Evolutionary conservation across 1,140 invertebrate species (phyloP), one percentile per base, ranked within the genome.

Genomic region (Monomorium pharaonis): DNA sequence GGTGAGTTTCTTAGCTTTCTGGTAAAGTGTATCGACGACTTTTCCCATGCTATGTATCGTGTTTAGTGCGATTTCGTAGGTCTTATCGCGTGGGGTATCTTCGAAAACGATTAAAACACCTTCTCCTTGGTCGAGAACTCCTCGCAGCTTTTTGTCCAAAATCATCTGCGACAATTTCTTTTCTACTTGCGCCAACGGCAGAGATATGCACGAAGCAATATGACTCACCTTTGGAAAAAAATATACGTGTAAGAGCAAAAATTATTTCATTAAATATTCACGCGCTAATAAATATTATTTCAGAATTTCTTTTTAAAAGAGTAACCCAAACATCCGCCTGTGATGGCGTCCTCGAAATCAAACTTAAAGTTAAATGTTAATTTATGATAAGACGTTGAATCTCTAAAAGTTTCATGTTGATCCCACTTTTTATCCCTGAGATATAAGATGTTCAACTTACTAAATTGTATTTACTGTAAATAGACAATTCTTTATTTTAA

Each of bases 151-250:
- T 89, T 99, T 99, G 95, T 99, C 99, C 92, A 99, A 95, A 93
- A 99, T 99, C 99, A 99, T 99, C 95, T 99, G 99, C 33, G 99
- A 99, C 21, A 99, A 95, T 95, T 99, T 99, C 95, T 99, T 99
- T 94, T 99, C 99, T 62, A 99, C 99, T 95, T 98, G 97, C 69
- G 97, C 96, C 95, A 98, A 97, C 12, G 98, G 97, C 60, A 99
- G 95, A 92, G 98, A 97, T 95, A 99, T 99, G 83, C 97, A 96
- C 85, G 97, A 96, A 18, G 98, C 97, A 90, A 99, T 96, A 93
- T 98, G 97, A 42, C 96, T 95, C 7, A 98, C 97, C 96, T 98
- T 54, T 10, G 12, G 4, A 90, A 42, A 90, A 37, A 85, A 10
- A 69, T 33, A 51, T 51, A 62, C 16, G 18, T 44, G 16, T 69